These are phyloP conservation scores for Thaleichthys pacificus DNA, from an alignment of 2,797 vertebrate species.

Conservation along the genomic window DNA sequence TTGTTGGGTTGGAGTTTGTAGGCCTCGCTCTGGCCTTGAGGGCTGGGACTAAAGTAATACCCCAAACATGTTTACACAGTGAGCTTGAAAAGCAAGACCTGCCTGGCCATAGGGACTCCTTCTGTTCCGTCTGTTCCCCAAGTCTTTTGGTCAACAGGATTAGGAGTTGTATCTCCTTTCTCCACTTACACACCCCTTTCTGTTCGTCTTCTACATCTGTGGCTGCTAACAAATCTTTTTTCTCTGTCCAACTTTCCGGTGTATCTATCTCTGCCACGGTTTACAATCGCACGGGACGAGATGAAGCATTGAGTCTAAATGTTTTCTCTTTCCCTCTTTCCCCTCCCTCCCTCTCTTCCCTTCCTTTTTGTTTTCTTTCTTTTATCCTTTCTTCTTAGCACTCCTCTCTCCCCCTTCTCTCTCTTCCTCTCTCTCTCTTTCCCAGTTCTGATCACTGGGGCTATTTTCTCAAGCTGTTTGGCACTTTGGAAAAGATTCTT, in stretches of 20 bases:
- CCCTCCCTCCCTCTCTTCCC: neutral
- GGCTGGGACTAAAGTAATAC: slow-evolving; percentile 27
- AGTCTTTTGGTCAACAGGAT: slow-evolving; percentile 17
- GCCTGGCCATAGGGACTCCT: slow-evolving; percentile 11
- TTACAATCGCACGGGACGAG: too few species aligned
- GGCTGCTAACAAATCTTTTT: neutral
- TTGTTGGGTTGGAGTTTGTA: slow-evolving; percentile 11
- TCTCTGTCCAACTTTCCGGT: neutral
- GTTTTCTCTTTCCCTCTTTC: neutral
- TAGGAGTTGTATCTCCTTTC: neutral
- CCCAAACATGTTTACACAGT: slow-evolving; percentile 38
- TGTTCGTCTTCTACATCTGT: neutral
- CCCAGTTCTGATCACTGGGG: neutral
- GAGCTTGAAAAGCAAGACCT: slow-evolving; percentile 11
- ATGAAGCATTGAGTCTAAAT: too few species aligned
- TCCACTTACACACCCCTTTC: neutral
- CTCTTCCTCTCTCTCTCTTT: neutral
- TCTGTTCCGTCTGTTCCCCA: slow-evolving; percentile 17
- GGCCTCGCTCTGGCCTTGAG: slow-evolving; percentile 32
- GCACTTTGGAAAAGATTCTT: neutral
- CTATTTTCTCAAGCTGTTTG: neutral
- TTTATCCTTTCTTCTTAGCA: neutral
- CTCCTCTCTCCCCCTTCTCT: neutral
- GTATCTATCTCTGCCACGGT: too few species aligned
- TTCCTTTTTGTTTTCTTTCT: neutral